Evolutionary conservation across 2,797 vertebrate genomes (phyloP).

Genomic region (Malurus splendens): DNA sequence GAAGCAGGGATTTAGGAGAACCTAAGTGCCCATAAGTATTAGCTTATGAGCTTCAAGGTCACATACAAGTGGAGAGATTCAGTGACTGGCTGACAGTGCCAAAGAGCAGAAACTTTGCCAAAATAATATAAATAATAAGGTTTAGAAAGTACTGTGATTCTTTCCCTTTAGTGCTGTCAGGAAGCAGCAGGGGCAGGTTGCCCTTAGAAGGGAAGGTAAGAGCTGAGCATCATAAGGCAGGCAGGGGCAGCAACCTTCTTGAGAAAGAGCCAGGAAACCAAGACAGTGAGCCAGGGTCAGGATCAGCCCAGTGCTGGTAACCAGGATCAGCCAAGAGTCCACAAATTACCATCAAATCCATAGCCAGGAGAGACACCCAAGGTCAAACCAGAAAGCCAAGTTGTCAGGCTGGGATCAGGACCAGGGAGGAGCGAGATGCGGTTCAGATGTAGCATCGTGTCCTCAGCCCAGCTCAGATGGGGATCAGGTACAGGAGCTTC

Average conservation of each 20-base stretch:
- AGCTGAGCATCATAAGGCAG: neutral
- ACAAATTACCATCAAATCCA: neutral
- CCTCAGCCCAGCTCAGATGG: fast-evolving
- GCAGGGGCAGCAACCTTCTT: fast-evolving
- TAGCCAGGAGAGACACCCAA: neutral
- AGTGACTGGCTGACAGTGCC: neutral
- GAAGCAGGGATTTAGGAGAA: neutral
- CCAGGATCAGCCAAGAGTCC: neutral
- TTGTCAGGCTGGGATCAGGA: fast-evolving
- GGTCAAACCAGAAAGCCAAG: neutral
- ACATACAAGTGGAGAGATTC: neutral
- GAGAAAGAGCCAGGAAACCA: neutral
- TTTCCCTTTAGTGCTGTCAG: neutral
- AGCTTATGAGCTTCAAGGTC: neutral
- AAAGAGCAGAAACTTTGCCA: neutral
- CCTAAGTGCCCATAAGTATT: neutral
- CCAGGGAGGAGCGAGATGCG: fast-evolving
- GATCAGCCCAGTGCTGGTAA: neutral
- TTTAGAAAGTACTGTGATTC: neutral
- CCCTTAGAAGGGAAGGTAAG: neutral
- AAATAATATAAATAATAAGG: neutral
- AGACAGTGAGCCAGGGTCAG: neutral
- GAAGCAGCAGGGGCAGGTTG: neutral
- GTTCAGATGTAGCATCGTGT: neutral
- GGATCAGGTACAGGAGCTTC: fast-evolving